phyloP scores from a whole-genome alignment of 2,888 invertebrate genomes.

The Volucella inflata region DNA sequence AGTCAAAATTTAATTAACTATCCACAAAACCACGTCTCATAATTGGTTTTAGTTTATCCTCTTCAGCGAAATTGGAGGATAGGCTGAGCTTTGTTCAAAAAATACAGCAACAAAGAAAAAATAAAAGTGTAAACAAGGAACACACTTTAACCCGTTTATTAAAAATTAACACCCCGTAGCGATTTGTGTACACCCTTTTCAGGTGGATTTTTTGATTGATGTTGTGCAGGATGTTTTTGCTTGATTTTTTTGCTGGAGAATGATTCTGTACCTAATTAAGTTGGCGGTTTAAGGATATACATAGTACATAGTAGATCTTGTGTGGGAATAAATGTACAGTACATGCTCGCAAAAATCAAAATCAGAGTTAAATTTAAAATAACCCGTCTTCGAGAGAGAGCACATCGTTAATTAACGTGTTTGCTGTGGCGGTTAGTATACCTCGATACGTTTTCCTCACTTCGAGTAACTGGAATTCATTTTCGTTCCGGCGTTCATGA shows the following conservation, averaged over 20 bases:
- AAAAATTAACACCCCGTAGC: conserved; percentile 11
- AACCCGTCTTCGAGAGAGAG: conserved; percentile 13
- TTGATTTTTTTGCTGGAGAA: not conserved
- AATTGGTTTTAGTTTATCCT: conserved; percentile 20
- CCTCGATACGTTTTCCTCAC: conserved; percentile 15
- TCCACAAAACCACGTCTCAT: conserved; percentile 5
- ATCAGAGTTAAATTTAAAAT: conserved; percentile 40
- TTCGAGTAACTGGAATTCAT: too few relatives aligned
- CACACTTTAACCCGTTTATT: not conserved
- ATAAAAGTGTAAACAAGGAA: not conserved
- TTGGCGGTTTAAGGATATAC: not conserved
- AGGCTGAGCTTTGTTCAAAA: not conserved
- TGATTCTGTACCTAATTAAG: not conserved
- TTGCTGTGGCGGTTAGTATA: conserved; percentile 24
- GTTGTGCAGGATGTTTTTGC: not conserved
- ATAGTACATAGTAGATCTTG: too few relatives aligned
- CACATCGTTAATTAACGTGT: conserved; percentile 36
- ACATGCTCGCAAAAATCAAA: not conserved
- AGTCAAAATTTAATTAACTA: conserved; percentile 14
- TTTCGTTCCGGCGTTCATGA: not conserved
- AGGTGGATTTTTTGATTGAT: not conserved
- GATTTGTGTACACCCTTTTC: not conserved
- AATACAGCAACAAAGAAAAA: not conserved
- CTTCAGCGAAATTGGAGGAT: not conserved
- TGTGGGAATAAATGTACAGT: not conserved